phyloP scores from a whole-genome alignment of 2,797 vertebrate species.

The Clarias fuscus region DNA sequence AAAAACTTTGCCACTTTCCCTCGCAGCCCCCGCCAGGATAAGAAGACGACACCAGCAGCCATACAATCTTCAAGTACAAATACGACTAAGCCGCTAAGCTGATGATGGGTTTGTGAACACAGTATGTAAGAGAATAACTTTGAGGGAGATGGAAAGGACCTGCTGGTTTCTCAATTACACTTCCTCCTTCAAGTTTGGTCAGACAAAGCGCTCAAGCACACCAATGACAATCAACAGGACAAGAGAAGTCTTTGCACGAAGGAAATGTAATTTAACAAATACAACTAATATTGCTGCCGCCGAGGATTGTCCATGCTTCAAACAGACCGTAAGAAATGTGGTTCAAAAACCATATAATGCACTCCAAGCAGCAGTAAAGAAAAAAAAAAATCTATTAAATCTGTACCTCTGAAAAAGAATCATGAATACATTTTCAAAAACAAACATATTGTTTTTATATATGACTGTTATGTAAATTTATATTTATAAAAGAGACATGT shows the following conservation, averaged over 20 bases:
- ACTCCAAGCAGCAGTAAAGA: background rate
- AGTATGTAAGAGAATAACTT: constrained; percentile 81
- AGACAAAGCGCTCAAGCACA: constrained; percentile 69
- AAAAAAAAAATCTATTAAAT: background rate
- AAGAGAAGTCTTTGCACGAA: constrained; percentile 62
- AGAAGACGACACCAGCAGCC: constrained; percentile 70
- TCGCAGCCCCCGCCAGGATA: constrained; percentile 67
- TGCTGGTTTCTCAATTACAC: constrained; percentile 82
- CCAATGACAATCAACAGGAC: constrained; percentile 71
- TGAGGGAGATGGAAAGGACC: constrained; percentile 70
- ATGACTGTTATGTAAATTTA: too few species aligned
- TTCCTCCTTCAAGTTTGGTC: constrained; percentile 67
- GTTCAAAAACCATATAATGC: constrained; percentile 4
- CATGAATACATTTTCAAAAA: background rate
- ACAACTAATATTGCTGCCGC: constrained; percentile 33
- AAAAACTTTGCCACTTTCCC: constrained; percentile 67
- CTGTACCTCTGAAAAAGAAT: background rate
- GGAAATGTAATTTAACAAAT: constrained; percentile 65
- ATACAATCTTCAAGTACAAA: constrained; percentile 82
- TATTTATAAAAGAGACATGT: background rate
- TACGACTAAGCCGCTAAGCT: constrained; percentile 80
- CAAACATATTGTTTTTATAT: background rate
- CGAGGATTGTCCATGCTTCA: constrained; percentile 55
- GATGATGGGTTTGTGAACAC: constrained; percentile 79
- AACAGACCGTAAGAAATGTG: constrained; percentile 47